Evolutionary conservation across 2,888 invertebrate genomes (phyloP), one percentile per base, ranked within the genome.

Genomic region (Miltochrista miniata): DNA sequence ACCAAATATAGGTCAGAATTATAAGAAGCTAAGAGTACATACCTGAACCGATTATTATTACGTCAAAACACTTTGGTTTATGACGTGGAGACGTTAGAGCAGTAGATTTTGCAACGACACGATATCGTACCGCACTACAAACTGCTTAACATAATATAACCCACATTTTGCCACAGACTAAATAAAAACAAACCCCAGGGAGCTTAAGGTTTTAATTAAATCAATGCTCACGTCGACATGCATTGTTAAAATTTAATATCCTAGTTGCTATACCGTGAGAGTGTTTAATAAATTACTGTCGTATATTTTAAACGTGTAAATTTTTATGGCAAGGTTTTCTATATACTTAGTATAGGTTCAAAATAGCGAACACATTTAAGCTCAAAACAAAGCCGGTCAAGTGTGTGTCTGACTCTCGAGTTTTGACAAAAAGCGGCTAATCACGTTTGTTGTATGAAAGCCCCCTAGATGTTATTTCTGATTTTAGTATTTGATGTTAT

Each of bases 121-220:
- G 18, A 76, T 72, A 72, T 68, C 68, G 61, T 72, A 63, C 46
- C 47, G 63, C 67, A 54, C 63, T 61, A 68, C 61, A 49, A 49
- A 49, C 39, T 49, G 39, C 35, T 34, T 49, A 40, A 45, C 44
- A 49, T 45, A 45, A 49, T 49, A 45, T 49, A 30, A 18, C 39
- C 49, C n/a, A 12, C 35, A 12, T 44, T 45, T 31, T 33, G 44
- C 44, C 39, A n/a, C 30, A 49, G 39, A 49, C 38, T 44, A 45
- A 35, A 45, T 49, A 49, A 49, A 49, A 45, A 49, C 44, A 49
- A 49, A 38, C 33, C 49, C 39, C 49, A 1, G 34, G 49, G 48
- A 31, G 36, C 14, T 24, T 24, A 38, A 4, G 24, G n/a, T 39
- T 49, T 49, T 45, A 49, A 49, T 49, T 49, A 49, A 44, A 49